Conservation (phyloP, 2,113 vertebrate species). For the Prietella phreatophila region DNA sequence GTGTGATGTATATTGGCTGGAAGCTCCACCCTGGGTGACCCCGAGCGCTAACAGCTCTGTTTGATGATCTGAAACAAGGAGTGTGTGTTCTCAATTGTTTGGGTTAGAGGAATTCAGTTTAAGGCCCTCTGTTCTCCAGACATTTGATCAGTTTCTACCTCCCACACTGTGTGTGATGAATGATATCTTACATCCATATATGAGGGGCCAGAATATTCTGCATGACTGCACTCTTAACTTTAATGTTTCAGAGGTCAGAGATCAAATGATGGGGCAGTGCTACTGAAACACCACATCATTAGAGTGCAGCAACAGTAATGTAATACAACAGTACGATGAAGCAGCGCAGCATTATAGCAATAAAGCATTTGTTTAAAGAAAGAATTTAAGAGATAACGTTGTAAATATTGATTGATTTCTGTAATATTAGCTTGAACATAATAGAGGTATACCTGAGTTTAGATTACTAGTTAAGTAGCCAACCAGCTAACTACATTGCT, state of each 20-base stretch:
- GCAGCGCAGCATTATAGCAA: neutral
- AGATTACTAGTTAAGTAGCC: neutral
- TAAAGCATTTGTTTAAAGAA: neutral
- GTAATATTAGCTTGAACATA: neutral
- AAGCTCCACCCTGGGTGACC: slow-evolving; percentile 8
- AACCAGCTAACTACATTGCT: neutral
- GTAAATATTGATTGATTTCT: neutral
- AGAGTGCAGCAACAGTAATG: neutral
- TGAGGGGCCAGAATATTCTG: neutral
- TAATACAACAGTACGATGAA: neutral
- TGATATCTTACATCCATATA: neutral
- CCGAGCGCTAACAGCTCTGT: slow-evolving; percentile 18
- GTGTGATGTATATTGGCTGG: neutral
- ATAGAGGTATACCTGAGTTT: neutral
- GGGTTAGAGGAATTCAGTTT: slow-evolving; percentile 6
- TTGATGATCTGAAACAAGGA: slow-evolving; percentile 3
- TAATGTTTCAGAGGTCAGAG: neutral
- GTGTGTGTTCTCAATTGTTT: slow-evolving; percentile 15
- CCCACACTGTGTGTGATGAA: slow-evolving; percentile 18
- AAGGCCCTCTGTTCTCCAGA: slow-evolving; percentile 7
- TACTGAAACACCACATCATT: neutral
- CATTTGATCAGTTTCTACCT: slow-evolving; percentile 13
- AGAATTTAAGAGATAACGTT: neutral
- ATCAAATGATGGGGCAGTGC: neutral
- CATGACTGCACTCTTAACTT: neutral